Percentiles rank a stretch among this genome's conserved stretches.
Evolutionary conservation across 1,140 invertebrate genomes (phyloP).

Genomic region (Aphaenogaster rudis): DNA sequence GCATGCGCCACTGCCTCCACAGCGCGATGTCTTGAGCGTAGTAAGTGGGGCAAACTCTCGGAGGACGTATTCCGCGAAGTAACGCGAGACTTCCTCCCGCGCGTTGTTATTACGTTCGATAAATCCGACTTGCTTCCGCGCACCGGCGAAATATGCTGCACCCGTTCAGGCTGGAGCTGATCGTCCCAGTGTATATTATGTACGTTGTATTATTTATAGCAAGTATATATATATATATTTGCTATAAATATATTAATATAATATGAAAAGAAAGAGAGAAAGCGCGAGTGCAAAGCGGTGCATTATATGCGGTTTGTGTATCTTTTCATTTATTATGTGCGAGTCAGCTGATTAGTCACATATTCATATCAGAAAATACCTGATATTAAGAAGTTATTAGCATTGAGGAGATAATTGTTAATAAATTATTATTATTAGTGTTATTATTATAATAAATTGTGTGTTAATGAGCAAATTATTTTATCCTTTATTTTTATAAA

Average conservation of each 20-base stretch:
- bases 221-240: neutral
- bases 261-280: neutral
- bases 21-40: conserved; percentile 40
- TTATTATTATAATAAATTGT: too few relatives aligned
- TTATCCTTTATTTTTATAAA: too few relatives aligned
- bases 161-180: neutral
- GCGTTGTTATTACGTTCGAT: conserved; percentile 58
- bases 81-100: conserved; percentile 45
- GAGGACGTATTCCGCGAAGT: conserved; percentile 51
- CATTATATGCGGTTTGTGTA: too few relatives aligned
- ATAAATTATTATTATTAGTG: too few relatives aligned
- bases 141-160: neutral
- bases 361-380: too few relatives aligned
- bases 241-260: neutral
- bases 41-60: conserved; percentile 58
- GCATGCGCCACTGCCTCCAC: conserved; percentile 31
- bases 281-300: too few relatives aligned
- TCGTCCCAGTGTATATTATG: neutral
- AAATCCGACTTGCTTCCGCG: conserved; percentile 39
- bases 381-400: too few relatives aligned
- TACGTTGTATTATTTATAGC: neutral
- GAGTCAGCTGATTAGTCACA: too few relatives aligned
- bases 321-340: too few relatives aligned
- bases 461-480: too few relatives aligned
- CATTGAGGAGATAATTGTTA: too few relatives aligned